Percentiles rank a stretch among this genome's conserved stretches.
phyloP scores from a whole-genome alignment of 2,888 invertebrate species.

The Chalcosyrphus nemorum region DNA sequence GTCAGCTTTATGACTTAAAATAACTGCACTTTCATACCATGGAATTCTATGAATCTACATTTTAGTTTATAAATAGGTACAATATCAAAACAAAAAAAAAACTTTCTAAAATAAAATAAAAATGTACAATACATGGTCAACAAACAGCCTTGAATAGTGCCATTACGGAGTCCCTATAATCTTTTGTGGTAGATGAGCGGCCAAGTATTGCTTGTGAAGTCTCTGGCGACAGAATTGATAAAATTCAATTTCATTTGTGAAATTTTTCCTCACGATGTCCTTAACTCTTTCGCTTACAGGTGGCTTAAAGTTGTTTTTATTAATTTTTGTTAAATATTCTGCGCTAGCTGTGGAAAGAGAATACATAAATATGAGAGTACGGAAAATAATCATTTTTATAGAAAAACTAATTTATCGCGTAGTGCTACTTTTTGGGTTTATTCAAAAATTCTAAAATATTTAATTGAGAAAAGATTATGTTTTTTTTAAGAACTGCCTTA shows the following conservation, averaged over 20 bases:
- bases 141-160: not conserved
- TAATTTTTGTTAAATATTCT: constrained; percentile 90
- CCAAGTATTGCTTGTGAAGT: constrained; percentile 90
- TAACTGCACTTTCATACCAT: not conserved
- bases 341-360: constrained; percentile 85
- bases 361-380: too few species aligned
- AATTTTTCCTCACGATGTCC: constrained; percentile 91
- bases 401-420: too few species aligned
- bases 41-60: constrained; percentile 17
- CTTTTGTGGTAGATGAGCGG: constrained; percentile 84
- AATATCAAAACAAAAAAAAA: constrained; percentile 28
- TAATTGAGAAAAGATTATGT: too few species aligned
- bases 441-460: too few species aligned
- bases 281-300: constrained; percentile 93
- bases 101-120: constrained; percentile 28
- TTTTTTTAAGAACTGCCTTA: too few species aligned
- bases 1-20: not conserved
- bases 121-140: constrained; percentile 55
- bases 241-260: constrained; percentile 94
- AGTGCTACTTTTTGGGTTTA: too few species aligned
- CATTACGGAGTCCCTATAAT: constrained; percentile 74
- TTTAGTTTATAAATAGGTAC: constrained; percentile 55
- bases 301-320: constrained; percentile 93
- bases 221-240: constrained; percentile 95
- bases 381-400: too few species aligned